Evolutionary conservation across 2,888 invertebrate genomes (phyloP), one percentile per base, ranked within the genome.

Genomic region (Hypercompe scribonia): DNA sequence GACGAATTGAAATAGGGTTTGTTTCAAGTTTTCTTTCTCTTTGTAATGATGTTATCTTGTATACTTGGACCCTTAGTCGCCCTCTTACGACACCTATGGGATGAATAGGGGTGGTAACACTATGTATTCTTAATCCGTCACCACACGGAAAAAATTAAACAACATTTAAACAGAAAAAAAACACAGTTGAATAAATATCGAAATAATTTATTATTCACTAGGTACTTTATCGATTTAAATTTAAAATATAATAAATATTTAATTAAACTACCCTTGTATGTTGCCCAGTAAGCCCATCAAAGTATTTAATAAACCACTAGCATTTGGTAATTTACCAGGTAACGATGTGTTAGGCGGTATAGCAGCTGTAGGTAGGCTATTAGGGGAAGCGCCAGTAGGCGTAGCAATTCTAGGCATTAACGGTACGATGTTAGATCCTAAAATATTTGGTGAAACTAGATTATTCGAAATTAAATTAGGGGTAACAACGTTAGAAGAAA

Each of bases 231-330:
- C 72, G 76, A 70, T 68, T 74, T 67, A 73, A 61, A 42, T 50
- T 67, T 68, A 13, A 71, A 68, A 28, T 42, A 34, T 33, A 46
- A n/a, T 24, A 54, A 24, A n/a, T 54, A 54, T 54, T 15, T 2
- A n/a, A 21, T 10, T 11, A 67, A 58, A 61, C 54, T 72, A 82
- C 5, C 68, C 70, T 8, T 77, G 74, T 0, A 83, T 66, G 66
- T 85, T 81, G 3, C 81, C 75, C 58, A 84, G 34, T 33, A 84
- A 69, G 61, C 73, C 66, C 74, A 83, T 77, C 8, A 84, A 68
- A 28, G 77, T 72, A 33, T 68, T 79, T 0, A 84, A 61, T 4
- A 84, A 77, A 1, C 71, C 70, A 71, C 79, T 83, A 0, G 75
- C 58, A 63, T 83, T 78, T 13, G 78, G 18, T 7, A 71, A 24